Evolutionary conservation across 1,140 invertebrate genomes (phyloP).

Genomic region (Agraylea sexmaculata): DNA sequence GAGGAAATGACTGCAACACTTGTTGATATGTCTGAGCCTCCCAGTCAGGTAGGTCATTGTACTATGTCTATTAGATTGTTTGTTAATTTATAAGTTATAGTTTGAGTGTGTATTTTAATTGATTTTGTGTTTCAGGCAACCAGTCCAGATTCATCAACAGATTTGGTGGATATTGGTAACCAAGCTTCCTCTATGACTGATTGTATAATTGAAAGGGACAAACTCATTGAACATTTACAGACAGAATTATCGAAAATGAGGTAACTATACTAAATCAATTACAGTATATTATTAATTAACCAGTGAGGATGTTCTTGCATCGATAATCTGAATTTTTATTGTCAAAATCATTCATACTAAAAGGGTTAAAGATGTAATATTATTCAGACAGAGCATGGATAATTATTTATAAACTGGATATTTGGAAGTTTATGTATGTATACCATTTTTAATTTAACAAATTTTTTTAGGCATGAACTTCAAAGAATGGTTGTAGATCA

Average conservation of each 20-base stretch:
- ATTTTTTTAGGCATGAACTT: conserved; percentile 35
- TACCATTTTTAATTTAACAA: too few relatives aligned
- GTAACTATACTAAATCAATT: conserved; percentile 25
- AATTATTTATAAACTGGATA: not conserved
- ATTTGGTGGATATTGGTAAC: conserved; percentile 26
- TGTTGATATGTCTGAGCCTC: conserved; percentile 58
- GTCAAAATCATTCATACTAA: not conserved
- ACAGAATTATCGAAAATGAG: conserved; percentile 56
- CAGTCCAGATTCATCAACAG: conserved; percentile 25
- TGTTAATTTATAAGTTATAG: conserved; percentile 13
- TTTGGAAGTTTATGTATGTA: conserved; percentile 29
- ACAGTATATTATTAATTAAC: not conserved
- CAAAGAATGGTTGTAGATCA: conserved; percentile 40
- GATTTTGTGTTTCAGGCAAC: conserved; percentile 21
- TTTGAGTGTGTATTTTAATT: conserved; percentile 3
- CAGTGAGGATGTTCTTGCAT: not conserved
- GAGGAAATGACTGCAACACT: conserved; percentile 49
- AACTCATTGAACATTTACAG: conserved; percentile 72
- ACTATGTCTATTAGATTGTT: conserved; percentile 3
- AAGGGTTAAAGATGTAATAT: not conserved
- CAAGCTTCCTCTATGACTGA: conserved; percentile 28
- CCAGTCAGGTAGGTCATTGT: conserved; percentile 29
- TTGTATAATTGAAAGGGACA: conserved; percentile 52
- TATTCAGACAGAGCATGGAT: too few relatives aligned
- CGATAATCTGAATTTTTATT: not conserved